Conservation (phyloP, 2,888 invertebrate genomes). For the Hemicrepidius hirtus region DNA sequence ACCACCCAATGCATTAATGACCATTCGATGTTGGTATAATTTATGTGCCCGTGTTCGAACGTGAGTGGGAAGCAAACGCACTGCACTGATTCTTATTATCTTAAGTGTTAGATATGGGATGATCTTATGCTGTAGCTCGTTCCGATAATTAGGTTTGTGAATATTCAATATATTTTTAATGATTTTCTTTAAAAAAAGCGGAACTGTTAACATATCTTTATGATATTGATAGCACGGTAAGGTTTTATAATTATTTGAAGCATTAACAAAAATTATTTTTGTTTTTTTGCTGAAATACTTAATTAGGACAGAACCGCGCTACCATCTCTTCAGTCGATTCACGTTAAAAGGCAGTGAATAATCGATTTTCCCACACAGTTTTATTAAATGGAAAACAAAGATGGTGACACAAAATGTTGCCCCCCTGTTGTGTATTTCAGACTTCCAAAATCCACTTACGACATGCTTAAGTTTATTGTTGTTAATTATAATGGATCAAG, state of each 20-base stretch:
- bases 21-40: conserved; percentile 71
- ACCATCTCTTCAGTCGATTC: no score
- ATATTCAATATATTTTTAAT: conserved; percentile 52
- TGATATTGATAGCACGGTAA: conserved; percentile 37
- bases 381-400: no score
- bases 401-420: no score
- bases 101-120: conserved; percentile 68
- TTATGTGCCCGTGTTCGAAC: conserved; percentile 66
- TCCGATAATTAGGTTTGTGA: conserved; percentile 55
- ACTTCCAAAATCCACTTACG: no score
- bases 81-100: conserved; percentile 67
- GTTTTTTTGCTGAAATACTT: no score
- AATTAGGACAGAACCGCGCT: no score
- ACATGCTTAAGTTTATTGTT: no score
- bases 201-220: conserved; percentile 43
- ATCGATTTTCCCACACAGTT: no score
- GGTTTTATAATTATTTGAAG: background rate
- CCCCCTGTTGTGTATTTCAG: no score
- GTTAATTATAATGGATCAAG: no score
- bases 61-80: conserved; percentile 67
- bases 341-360: no score
- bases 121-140: conserved; percentile 52
- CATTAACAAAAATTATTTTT: background rate
- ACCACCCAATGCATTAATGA: conserved; percentile 71
- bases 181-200: conserved; percentile 16